A percentile compares a stretch with the other conserved stretches of the same genome.
Conservation (phyloP, 1,140 invertebrate genomes). For the Sminthurides bifidus region DNA sequence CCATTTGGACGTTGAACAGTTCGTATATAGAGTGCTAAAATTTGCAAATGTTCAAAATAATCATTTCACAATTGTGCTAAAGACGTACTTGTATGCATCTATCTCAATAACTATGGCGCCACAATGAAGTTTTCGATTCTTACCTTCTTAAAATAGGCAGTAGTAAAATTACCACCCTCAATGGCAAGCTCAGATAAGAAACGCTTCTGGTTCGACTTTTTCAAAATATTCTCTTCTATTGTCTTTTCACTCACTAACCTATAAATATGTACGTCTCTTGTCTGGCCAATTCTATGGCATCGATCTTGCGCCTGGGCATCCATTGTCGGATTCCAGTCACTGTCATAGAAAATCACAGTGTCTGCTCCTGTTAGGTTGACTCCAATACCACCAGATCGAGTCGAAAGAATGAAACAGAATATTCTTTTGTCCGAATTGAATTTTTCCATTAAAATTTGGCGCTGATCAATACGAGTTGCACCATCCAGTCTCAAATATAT, state of each 20-base stretch:
- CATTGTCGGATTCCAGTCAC: conserved; percentile 99
- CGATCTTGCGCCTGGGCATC: conserved; percentile 98
- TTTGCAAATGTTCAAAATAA: background rate
- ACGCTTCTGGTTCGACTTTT: conserved; percentile 96
- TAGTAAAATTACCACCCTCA: conserved; percentile 97
- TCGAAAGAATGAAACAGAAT: conserved; percentile 96
- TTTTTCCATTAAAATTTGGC: conserved; percentile 93
- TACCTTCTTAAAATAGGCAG: conserved; percentile 90
- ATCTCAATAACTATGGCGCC: too few relatives aligned
- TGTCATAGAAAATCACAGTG: conserved; percentile 99
- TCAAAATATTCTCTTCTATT: conserved; percentile 97
- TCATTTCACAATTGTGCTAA: conserved; percentile 24
- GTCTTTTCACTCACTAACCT: conserved; percentile 91
- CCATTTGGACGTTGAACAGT: conserved; percentile 9
- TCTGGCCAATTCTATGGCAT: conserved; percentile 98
- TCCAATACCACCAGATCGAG: conserved; percentile 93
- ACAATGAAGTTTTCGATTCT: too few relatives aligned
- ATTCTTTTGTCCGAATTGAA: conserved; percentile 92
- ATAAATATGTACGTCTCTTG: conserved; percentile 98
- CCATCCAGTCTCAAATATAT: conserved; percentile 95
- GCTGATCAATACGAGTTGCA: conserved; percentile 86
- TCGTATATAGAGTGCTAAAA: too few relatives aligned
- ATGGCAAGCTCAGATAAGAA: conserved; percentile 93
- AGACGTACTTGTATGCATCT: background rate
- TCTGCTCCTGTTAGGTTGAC: conserved; percentile 98